A percentile compares a stretch with the other conserved stretches of the same genome.
These are phyloP conservation scores for Brachyalestes nurse DNA, from an alignment of 2,797 vertebrate species.

Conservation along the genomic window DNA sequence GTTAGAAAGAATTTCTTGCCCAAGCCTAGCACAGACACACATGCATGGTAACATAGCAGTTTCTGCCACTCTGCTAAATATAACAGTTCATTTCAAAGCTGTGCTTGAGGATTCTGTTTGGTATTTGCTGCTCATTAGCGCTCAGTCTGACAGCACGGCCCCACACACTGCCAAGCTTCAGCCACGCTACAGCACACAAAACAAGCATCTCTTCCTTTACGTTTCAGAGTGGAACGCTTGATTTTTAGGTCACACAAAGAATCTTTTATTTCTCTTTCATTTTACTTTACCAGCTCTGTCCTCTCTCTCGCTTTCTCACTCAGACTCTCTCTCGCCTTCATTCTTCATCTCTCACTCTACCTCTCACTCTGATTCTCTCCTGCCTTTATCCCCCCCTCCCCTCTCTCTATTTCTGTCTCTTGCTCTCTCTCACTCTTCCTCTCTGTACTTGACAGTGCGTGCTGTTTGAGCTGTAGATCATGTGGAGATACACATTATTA, in stretches of 20 bases:
- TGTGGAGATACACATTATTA: conserved; percentile 27
- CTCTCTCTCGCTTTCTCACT: not conserved
- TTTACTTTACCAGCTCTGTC: not conserved
- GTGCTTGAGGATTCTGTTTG: conserved; percentile 57
- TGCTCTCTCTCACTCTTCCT: conserved; percentile 4
- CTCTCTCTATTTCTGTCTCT: not conserved
- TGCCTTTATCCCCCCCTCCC: not conserved
- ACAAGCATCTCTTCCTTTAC: conserved; percentile 7
- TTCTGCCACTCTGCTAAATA: conserved; percentile 64
- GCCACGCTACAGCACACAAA: conserved; percentile 24
- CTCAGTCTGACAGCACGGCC: conserved; percentile 35
- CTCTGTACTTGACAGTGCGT: conserved; percentile 17
- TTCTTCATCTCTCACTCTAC: not conserved
- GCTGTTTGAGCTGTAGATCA: conserved; percentile 31
- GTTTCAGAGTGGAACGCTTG: conserved; percentile 15
- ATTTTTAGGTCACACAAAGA: conserved; percentile 27
- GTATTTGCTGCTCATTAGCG: conserved; percentile 53
- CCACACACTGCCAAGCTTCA: conserved; percentile 26
- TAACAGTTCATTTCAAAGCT: conserved; percentile 60
- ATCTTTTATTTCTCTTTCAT: conserved; percentile 54
- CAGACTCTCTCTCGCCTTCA: not conserved
- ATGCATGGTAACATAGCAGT: conserved; percentile 51
- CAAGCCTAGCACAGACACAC: not conserved
- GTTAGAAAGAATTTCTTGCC: no score
- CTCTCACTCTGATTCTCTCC: not conserved